phyloP scores from a whole-genome alignment of 2,888 invertebrate species.

The Athalia cordata region DNA sequence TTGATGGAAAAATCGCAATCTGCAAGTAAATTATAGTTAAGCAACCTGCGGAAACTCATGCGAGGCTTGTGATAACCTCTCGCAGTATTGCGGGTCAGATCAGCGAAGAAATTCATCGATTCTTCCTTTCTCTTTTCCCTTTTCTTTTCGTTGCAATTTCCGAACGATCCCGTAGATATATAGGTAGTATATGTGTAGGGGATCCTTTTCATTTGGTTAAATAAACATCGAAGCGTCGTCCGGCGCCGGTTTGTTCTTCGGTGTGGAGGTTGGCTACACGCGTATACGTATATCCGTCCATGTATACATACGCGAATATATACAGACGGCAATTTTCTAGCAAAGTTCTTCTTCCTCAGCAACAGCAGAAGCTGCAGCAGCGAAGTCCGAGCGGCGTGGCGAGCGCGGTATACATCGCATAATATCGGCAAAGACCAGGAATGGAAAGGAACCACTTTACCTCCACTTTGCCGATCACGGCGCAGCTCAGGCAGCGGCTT shows the following conservation, averaged over 20 bases:
- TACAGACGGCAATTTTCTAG: not conserved
- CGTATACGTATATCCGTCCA: not conserved
- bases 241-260: not conserved
- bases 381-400: too few species aligned
- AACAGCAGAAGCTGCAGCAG: not conserved
- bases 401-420: too few species aligned
- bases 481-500: not conserved
- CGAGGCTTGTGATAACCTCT: not conserved
- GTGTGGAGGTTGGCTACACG: not conserved
- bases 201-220: conserved; percentile 70
- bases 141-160: conserved; percentile 14
- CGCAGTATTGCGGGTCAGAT: not conserved
- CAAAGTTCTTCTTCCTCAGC: not conserved
- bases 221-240: conserved; percentile 63
- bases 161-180: not conserved
- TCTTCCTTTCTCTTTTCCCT: too few species aligned
- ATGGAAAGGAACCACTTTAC: conserved; percentile 32
- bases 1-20: too few species aligned
- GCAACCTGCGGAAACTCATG: too few species aligned
- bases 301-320: not conserved
- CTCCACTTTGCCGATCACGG: conserved; percentile 33
- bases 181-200: not conserved
- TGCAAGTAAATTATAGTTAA: too few species aligned
- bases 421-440: not conserved
- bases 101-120: too few species aligned